phyloP scores from a whole-genome alignment of 2,113 vertebrate genomes.

The Colistium nudipinnis region DNA sequence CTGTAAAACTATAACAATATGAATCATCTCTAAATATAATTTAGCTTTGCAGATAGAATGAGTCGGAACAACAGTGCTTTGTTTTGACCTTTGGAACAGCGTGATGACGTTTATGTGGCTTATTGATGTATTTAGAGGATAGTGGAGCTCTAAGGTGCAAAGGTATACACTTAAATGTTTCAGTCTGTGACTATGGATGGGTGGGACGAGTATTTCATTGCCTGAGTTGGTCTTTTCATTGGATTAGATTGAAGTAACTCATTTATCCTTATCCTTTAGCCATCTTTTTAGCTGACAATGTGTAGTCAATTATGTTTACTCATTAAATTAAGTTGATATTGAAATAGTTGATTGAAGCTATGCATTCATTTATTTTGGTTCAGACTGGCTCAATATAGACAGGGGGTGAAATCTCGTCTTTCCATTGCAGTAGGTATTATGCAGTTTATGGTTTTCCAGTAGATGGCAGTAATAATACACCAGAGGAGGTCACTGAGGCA shows the following conservation, averaged over 20 bases:
- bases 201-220: not conserved
- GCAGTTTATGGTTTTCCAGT: constrained; percentile 36
- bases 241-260: not conserved
- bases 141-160: not conserved
- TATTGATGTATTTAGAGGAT: not conserved
- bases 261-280: not conserved
- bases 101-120: not conserved
- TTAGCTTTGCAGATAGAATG: no score
- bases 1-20: no score
- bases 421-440: not conserved
- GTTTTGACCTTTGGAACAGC: no score
- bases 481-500: constrained; percentile 22
- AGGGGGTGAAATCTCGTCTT: constrained; percentile 8
- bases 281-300: not conserved
- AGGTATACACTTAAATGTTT: not conserved
- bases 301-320: not conserved
- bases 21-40: no score
- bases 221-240: not conserved
- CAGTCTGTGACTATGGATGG: not conserved
- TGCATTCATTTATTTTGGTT: not conserved
- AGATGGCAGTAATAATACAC: constrained; percentile 81
- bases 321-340: not conserved
- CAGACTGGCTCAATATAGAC: not conserved
- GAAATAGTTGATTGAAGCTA: not conserved
- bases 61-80: no score